A percentile compares a stretch with the other conserved stretches of the same genome.
Evolutionary conservation across 1,140 invertebrate species (phyloP).

Genomic region (Ylistrum balloti): DNA sequence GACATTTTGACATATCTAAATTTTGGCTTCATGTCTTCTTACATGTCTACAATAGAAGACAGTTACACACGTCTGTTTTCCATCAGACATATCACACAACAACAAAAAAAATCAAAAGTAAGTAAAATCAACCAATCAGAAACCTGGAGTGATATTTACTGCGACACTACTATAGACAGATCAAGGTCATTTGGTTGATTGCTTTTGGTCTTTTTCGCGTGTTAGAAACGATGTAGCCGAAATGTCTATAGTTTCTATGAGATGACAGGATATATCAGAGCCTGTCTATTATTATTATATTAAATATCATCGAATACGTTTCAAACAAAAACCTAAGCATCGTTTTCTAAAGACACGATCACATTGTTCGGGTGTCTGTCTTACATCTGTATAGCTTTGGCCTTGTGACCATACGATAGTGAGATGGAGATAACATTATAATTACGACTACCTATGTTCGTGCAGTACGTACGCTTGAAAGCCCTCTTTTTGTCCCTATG

Average conservation of each 20-base stretch:
- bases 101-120: not conserved
- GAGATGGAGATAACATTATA: too few relatives aligned
- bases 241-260: not conserved
- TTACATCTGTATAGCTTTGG: not conserved
- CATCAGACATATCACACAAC: not conserved
- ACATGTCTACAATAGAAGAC: not conserved
- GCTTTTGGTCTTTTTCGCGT: not conserved
- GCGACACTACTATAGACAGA: not conserved
- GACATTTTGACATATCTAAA: not conserved
- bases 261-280: not conserved
- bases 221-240: not conserved
- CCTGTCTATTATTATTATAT: not conserved
- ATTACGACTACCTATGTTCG: too few relatives aligned
- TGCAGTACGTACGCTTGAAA: too few relatives aligned
- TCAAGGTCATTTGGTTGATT: not conserved
- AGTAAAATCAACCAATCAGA: not conserved
- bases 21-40: not conserved
- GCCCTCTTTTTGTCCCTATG: too few relatives aligned
- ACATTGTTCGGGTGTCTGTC: not conserved
- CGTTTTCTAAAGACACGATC: not conserved
- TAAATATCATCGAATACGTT: not conserved
- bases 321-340: not conserved
- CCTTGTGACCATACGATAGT: too few relatives aligned
- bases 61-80: not conserved
- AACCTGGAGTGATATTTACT: not conserved